Conservation (phyloP, 2,888 invertebrate species). For the Eustalomyia histrio region DNA sequence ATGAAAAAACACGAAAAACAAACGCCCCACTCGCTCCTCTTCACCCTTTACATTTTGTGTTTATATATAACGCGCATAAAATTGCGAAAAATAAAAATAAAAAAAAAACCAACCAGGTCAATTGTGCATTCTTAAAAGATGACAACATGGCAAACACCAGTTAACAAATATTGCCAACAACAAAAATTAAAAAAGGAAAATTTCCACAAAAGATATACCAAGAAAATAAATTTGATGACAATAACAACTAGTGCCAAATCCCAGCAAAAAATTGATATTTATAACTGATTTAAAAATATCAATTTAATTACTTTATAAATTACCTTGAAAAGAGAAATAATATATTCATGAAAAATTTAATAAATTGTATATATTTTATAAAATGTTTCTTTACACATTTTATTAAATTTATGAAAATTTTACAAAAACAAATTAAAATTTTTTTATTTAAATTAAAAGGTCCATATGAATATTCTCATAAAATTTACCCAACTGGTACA, state of each 20-base stretch:
- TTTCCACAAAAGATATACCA: not conserved
- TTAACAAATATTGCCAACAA: constrained; percentile 57
- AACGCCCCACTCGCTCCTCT: not conserved
- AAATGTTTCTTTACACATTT: too few relatives aligned
- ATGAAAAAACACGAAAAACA: not conserved
- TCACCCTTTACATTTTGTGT: constrained; percentile 24
- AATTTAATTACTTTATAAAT: too few relatives aligned
- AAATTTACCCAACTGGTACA: too few relatives aligned
- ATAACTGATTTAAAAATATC: not conserved
- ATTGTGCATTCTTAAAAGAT: constrained; percentile 57
- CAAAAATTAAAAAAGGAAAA: not conserved
- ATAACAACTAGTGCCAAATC: not conserved
- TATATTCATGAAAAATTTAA: too few relatives aligned
- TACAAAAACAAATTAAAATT: too few relatives aligned
- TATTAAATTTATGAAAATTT: too few relatives aligned
- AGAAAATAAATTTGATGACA: constrained; percentile 17
- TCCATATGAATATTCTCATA: too few relatives aligned
- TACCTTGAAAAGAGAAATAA: too few relatives aligned
- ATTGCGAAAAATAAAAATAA: constrained; percentile 3
- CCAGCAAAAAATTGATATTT: not conserved
- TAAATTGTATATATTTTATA: too few relatives aligned
- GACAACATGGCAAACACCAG: constrained; percentile 52
- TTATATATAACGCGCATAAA: constrained; percentile 22
- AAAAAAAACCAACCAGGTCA: constrained; percentile 54
- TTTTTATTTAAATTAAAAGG: too few relatives aligned